phyloP scores from a whole-genome alignment of 2,888 invertebrate genomes.

The Hypsopygia costalis region DNA sequence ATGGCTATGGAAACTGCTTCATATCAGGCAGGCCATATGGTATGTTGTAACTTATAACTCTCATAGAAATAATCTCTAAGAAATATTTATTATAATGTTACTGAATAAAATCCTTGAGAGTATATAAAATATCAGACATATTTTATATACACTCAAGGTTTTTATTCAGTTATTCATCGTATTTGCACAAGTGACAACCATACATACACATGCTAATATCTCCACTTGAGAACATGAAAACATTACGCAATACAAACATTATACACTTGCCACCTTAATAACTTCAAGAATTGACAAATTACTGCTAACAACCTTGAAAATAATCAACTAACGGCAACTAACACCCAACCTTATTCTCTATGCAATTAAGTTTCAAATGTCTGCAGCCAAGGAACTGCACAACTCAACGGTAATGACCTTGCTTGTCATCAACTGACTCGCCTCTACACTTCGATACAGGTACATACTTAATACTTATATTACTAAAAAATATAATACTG shows the following conservation, averaged over 20 bases:
- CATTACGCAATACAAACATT: slow-evolving; percentile 32
- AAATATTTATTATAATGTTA: too few species aligned
- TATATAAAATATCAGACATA: too few species aligned
- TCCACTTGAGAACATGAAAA: slow-evolving; percentile 14
- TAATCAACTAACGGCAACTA: slow-evolving; percentile 28
- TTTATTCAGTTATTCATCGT: too few species aligned
- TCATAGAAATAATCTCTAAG: too few species aligned
- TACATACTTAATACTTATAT: neutral
- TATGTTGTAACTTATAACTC: too few species aligned
- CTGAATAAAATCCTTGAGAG: too few species aligned
- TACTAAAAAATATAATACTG: neutral
- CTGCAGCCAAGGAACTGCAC: slow-evolving; percentile 17
- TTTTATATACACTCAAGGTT: too few species aligned
- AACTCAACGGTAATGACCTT: slow-evolving; percentile 55
- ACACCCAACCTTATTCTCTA: slow-evolving; percentile 40
- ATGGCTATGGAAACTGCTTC: too few species aligned
- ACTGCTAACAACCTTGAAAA: slow-evolving; percentile 46
- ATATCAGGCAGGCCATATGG: too few species aligned
- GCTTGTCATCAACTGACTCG: slow-evolving; percentile 33
- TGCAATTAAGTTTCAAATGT: slow-evolving; percentile 31
- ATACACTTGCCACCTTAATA: slow-evolving; percentile 32
- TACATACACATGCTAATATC: neutral
- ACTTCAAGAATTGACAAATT: slow-evolving; percentile 37
- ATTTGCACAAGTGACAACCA: slow-evolving; percentile 4
- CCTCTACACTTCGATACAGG: too few species aligned